Evolutionary conservation across 2,888 invertebrate genomes (phyloP).

Genomic region (Plagiodera versicolora): DNA sequence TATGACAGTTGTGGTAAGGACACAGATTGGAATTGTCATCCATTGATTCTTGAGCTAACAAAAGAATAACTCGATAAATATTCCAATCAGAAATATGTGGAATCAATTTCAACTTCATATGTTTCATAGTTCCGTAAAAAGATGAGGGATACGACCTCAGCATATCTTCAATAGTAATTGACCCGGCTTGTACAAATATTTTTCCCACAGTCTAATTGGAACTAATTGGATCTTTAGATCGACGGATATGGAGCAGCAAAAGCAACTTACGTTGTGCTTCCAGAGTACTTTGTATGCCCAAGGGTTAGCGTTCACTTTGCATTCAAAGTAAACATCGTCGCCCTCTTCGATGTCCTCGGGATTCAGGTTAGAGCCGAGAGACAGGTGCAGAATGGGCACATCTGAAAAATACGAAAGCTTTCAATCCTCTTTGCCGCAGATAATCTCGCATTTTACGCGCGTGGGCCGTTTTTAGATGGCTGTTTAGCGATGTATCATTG

Average conservation of each 20-base stretch:
- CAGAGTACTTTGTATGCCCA: conserved; percentile 78
- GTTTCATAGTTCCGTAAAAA: too few species aligned
- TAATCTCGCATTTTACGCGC: conserved; percentile 36
- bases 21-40: too few species aligned
- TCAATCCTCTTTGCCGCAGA: conserved; percentile 42
- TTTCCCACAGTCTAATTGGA: neutral
- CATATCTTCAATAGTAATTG: too few species aligned
- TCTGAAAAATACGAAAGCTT: conserved; percentile 57
- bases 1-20: too few species aligned
- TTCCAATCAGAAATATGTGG: too few species aligned
- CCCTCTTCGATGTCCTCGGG: conserved; percentile 80
- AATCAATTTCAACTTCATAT: too few species aligned
- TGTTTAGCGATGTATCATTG: conserved; percentile 39
- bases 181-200: too few species aligned
- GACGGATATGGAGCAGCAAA: conserved; percentile 14
- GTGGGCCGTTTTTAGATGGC: conserved; percentile 46
- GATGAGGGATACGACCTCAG: too few species aligned
- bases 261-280: conserved; percentile 75
- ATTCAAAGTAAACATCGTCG: conserved; percentile 80
- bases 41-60: too few species aligned
- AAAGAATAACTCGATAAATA: too few species aligned
- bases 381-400: conserved; percentile 69
- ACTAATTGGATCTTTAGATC: too few species aligned
- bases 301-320: conserved; percentile 77
- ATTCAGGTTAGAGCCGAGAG: conserved; percentile 74